phyloP scores from a whole-genome alignment of 2,888 invertebrate genomes.

The Yponomeuta evonymella region DNA sequence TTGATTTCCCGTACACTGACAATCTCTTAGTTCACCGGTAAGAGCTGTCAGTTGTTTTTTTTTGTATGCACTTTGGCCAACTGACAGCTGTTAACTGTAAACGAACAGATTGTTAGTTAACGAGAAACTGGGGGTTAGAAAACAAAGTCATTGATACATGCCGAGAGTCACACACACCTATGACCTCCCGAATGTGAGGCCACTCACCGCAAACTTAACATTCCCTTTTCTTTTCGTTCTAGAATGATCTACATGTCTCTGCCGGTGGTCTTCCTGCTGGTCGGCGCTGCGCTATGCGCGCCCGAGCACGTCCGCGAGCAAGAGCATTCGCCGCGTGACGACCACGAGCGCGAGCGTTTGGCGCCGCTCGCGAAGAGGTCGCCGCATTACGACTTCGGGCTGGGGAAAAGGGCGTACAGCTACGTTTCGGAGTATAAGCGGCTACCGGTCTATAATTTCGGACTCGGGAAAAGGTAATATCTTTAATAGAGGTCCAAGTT shows the following conservation, averaged over 20 bases:
- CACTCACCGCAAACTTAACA: neutral
- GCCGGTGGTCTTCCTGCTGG: slow-evolving; percentile 46
- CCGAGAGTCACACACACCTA: too few species aligned
- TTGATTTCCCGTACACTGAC: too few species aligned
- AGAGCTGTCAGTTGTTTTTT: too few species aligned
- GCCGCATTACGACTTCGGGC: slow-evolving; percentile 73
- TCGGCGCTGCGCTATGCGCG: slow-evolving; percentile 51
- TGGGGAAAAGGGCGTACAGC: slow-evolving; percentile 75
- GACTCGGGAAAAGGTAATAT: slow-evolving; percentile 72
- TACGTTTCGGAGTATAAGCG: slow-evolving; percentile 80
- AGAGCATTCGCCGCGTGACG: slow-evolving; percentile 20
- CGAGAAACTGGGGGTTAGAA: too few species aligned
- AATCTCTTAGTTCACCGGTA: too few species aligned
- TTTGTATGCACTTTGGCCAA: too few species aligned
- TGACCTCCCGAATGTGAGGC: too few species aligned
- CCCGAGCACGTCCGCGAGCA: slow-evolving; percentile 48
- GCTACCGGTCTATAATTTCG: slow-evolving; percentile 76
- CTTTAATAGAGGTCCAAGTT: too few species aligned
- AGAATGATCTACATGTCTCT: slow-evolving; percentile 59
- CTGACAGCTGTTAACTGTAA: too few species aligned
- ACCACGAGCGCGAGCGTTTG: slow-evolving; percentile 21
- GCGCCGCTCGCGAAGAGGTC: slow-evolving; percentile 56
- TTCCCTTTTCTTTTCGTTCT: slow-evolving; percentile 32
- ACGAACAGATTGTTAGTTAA: too few species aligned
- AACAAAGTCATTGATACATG: too few species aligned